Conservation (phyloP, 2,113 vertebrate genomes). For the Eptesicus fuscus region DNA sequence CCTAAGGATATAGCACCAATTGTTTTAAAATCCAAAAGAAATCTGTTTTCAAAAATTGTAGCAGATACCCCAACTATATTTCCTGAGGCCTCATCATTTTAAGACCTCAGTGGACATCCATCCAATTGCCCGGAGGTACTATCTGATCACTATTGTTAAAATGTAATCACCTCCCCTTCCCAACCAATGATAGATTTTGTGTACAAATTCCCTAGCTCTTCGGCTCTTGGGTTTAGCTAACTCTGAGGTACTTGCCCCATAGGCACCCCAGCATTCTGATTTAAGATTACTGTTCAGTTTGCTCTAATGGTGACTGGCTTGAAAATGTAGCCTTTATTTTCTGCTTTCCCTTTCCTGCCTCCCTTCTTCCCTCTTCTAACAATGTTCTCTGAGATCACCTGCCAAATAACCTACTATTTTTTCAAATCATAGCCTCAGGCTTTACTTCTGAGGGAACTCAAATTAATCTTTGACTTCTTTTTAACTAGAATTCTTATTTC, state of each 20-base stretch:
- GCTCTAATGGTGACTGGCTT: background rate
- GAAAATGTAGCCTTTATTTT: background rate
- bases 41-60: background rate
- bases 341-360: background rate
- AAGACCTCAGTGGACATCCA: background rate
- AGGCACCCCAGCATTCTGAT: background rate
- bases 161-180: background rate
- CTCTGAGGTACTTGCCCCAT: background rate
- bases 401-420: background rate
- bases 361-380: background rate
- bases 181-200: background rate
- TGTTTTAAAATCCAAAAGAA: background rate
- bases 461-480: slow-evolving; percentile 37
- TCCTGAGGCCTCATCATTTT: background rate
- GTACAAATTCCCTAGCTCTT: background rate
- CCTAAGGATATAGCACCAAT: background rate
- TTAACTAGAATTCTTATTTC: background rate
- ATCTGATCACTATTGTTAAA: background rate
- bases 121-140: background rate
- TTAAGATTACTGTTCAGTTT: background rate
- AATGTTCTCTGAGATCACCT: background rate
- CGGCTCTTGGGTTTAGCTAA: background rate
- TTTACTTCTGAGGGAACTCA: slow-evolving; percentile 15
- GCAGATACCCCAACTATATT: background rate
- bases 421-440: background rate